Percentiles rank a stretch among this genome's conserved stretches.
Conservation (phyloP, 1,140 invertebrate species). For the Dendroctonus ponderosae region DNA sequence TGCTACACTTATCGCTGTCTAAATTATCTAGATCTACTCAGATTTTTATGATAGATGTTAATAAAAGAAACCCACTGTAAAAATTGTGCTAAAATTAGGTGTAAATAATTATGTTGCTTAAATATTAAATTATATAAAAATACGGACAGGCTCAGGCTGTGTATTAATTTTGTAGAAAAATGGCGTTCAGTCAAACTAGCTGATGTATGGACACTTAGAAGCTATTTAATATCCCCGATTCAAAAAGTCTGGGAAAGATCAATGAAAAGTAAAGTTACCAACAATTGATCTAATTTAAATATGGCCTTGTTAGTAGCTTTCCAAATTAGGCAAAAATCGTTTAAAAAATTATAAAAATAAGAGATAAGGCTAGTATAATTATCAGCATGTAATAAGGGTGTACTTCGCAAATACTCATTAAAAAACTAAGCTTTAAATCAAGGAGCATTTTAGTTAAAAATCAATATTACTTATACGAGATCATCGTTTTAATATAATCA, state of each 20-base stretch:
- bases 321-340: too few relatives aligned
- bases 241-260: neutral
- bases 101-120: constrained; percentile 23
- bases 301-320: too few relatives aligned
- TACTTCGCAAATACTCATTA: neutral
- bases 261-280: neutral
- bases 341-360: too few relatives aligned
- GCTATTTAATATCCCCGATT: neutral
- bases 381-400: too few relatives aligned
- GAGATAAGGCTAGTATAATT: too few relatives aligned
- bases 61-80: constrained; percentile 21
- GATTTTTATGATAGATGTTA: constrained; percentile 35
- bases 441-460: too few relatives aligned
- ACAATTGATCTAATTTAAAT: neutral
- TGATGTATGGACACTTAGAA: neutral
- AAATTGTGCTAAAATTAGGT: constrained; percentile 26
- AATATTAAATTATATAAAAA: neutral
- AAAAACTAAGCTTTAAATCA: neutral
- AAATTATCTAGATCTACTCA: constrained; percentile 18
- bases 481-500: neutral
- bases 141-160: constrained; percentile 8
- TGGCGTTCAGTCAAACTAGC: neutral
- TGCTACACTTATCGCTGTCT: constrained; percentile 12
- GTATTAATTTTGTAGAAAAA: constrained; percentile 3
- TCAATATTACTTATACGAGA: too few relatives aligned